These are phyloP conservation scores for Neuroterus valhalla DNA, from an alignment of 1,140 invertebrate species.

Conservation along the genomic window DNA sequence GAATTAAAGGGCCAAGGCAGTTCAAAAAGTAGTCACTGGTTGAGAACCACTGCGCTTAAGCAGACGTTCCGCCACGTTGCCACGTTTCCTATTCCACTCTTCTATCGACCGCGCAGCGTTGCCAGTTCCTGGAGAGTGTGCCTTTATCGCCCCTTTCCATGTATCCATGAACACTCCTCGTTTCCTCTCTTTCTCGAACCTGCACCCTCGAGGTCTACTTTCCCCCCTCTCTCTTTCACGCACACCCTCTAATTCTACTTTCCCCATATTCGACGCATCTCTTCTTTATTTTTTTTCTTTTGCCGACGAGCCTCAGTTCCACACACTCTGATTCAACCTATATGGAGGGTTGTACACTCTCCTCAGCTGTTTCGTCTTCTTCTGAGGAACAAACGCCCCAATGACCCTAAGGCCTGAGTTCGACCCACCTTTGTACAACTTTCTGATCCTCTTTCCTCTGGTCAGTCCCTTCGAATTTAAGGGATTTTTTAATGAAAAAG, in stretches of 20 bases:
- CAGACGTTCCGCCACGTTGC: conserved; percentile 72
- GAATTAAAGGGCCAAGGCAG: background rate
- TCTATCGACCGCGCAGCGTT: conserved; percentile 73
- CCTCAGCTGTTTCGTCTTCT: conserved; percentile 18
- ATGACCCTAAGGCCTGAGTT: background rate
- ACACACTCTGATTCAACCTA: conserved; percentile 29
- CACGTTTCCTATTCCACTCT: conserved; percentile 63
- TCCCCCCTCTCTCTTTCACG: background rate
- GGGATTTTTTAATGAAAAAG: background rate
- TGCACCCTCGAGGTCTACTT: conserved; percentile 8
- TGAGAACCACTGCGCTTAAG: conserved; percentile 73
- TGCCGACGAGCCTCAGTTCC: background rate
- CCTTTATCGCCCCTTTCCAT: conserved; percentile 66
- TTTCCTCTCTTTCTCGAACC: conserved; percentile 40
- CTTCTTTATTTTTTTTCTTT: background rate
- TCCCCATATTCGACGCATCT: conserved; percentile 8
- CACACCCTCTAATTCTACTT: background rate
- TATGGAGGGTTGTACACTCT: background rate
- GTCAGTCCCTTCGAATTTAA: background rate
- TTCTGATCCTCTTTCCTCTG: background rate
- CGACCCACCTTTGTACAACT: conserved; percentile 10
- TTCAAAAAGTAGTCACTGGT: conserved; percentile 35
- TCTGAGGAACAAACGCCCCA: conserved; percentile 23
- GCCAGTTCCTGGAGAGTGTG: conserved; percentile 67
- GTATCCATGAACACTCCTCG: conserved; percentile 57